Evolutionary conservation across 2,113 vertebrate genomes (phyloP).

Genomic region (Chamaea fasciata): DNA sequence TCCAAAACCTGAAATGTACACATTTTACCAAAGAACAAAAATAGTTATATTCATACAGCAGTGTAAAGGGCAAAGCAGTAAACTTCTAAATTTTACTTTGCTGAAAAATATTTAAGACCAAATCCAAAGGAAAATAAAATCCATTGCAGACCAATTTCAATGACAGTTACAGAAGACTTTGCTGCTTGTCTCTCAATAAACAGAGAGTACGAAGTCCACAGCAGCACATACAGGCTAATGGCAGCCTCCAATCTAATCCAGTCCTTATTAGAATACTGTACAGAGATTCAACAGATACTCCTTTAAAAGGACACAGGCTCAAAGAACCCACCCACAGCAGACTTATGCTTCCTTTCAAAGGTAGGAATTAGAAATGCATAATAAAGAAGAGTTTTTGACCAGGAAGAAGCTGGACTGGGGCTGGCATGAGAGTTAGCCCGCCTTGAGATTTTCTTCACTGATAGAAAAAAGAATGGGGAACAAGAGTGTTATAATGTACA

Average conservation of each 20-base stretch:
- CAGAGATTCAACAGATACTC: neutral
- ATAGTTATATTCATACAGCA: neutral
- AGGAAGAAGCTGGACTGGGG: neutral
- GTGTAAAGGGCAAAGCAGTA: neutral
- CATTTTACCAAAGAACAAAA: neutral
- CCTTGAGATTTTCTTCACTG: neutral
- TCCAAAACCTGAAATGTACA: neutral
- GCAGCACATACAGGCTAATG: neutral
- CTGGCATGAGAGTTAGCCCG: neutral
- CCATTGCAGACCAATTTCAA: neutral
- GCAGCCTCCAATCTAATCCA: neutral
- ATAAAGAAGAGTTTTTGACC: neutral
- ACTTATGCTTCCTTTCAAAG: neutral
- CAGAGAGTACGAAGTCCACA: neutral
- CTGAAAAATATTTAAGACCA: neutral
- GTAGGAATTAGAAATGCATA: neutral
- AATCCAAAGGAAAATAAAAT: neutral
- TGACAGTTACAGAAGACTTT: neutral
- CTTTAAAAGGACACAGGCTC: neutral
- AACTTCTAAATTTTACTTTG: neutral
- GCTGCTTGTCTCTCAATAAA: neutral
- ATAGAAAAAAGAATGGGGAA: neutral
- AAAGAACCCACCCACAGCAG: neutral
- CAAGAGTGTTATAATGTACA: neutral
- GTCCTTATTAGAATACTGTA: neutral